A percentile compares a stretch with the other conserved stretches of the same genome.
phyloP scores from a whole-genome alignment of 2,888 invertebrate species.

The Masnerella sp. region DNA sequence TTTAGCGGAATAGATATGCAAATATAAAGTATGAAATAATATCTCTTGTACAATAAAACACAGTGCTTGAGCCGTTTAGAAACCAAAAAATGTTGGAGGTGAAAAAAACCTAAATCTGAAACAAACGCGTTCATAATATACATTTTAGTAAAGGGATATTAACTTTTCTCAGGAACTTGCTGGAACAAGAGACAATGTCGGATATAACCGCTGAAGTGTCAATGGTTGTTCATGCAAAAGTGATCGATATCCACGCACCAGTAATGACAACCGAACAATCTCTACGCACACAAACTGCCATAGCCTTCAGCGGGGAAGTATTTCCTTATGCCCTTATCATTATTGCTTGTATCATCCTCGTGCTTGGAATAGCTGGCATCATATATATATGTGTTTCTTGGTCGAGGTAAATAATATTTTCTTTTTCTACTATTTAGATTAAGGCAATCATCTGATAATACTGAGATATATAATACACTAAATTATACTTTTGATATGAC shows the following conservation, averaged over 20 bases:
- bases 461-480: too few relatives aligned
- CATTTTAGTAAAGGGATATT: slow-evolving; percentile 12
- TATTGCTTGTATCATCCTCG: slow-evolving; percentile 91
- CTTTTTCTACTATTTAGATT: neutral
- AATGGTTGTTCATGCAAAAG: slow-evolving; percentile 83
- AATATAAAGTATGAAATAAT: slow-evolving; percentile 12
- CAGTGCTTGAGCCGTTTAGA: too few relatives aligned
- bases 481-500: too few relatives aligned
- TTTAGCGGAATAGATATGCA: slow-evolving; percentile 30
- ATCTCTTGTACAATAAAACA: neutral
- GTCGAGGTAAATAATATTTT: slow-evolving; percentile 84
- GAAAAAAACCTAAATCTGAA: too few relatives aligned
- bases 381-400: slow-evolving; percentile 96
- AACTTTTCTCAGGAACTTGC: slow-evolving; percentile 79
- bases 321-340: slow-evolving; percentile 94
- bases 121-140: neutral
- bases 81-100: too few relatives aligned
- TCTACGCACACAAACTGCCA: slow-evolving; percentile 79
- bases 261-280: slow-evolving; percentile 78
- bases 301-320: slow-evolving; percentile 83
- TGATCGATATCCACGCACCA: slow-evolving; percentile 83
- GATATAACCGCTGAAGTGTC: slow-evolving; percentile 85
- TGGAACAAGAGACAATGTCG: slow-evolving; percentile 82
- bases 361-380: slow-evolving; percentile 92
- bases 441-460: too few relatives aligned